These are phyloP conservation scores for Manis javanica DNA, from an alignment of 2,797 vertebrate genomes.

Conservation along the genomic window DNA sequence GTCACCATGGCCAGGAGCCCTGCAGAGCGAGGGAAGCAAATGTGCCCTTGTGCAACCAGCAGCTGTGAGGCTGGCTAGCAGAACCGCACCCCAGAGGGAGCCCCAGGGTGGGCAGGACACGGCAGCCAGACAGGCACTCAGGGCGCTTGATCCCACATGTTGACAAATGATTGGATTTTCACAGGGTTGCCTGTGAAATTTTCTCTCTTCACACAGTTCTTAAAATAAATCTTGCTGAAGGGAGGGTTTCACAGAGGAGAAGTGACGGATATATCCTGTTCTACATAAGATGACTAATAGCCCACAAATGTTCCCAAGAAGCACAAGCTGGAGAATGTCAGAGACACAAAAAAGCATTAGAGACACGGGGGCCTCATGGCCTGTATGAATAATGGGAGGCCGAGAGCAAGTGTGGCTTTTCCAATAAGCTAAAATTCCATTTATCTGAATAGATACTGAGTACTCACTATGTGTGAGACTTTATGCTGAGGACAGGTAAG, in stretches of 20 bases:
- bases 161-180: conserved; percentile 66
- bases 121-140: not conserved
- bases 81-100: not conserved
- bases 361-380: not conserved
- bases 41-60: too few species aligned
- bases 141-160: not conserved
- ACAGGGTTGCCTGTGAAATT: conserved; percentile 70
- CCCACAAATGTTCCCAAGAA: conserved; percentile 65
- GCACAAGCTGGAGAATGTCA: conserved; percentile 6
- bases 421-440: not conserved
- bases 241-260: conserved; percentile 73
- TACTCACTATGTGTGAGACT: not conserved
- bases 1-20: not conserved
- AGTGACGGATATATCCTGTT: conserved; percentile 78
- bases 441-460: not conserved
- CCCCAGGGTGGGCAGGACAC: not conserved
- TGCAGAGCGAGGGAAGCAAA: not conserved
- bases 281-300: conserved; percentile 79
- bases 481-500: not conserved
- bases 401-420: not conserved
- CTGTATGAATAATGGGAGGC: fast-evolving
- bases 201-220: conserved; percentile 71
- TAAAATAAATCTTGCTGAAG: conserved; percentile 77
- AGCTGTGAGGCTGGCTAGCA: fast-evolving
- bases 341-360: not conserved